Conservation (phyloP, 2,797 vertebrate genomes). For the Muscicapa striata region DNA sequence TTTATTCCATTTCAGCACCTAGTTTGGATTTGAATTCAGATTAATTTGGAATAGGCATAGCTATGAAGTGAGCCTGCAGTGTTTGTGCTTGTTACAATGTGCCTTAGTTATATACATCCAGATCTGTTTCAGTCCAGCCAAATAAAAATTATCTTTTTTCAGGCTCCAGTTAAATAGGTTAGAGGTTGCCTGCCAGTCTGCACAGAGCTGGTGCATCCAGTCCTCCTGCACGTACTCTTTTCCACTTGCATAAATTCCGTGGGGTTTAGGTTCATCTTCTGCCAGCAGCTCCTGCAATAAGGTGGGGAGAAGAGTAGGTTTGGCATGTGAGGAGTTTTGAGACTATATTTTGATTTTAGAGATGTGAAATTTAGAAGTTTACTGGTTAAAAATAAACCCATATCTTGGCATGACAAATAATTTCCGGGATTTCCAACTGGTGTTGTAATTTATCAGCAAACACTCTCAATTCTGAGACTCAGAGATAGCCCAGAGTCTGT, state of each 20-base stretch:
- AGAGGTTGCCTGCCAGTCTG: not conserved
- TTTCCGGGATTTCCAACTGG: not conserved
- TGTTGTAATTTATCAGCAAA: not conserved
- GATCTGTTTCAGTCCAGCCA: not conserved
- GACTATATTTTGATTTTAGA: not conserved
- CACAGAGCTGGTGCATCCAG: not conserved
- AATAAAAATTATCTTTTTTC: not conserved
- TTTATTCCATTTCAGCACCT: conserved; percentile 30
- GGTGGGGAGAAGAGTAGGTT: not conserved
- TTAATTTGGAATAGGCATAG: conserved; percentile 37
- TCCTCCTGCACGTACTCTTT: not conserved
- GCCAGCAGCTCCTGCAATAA: not conserved
- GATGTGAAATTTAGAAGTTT: not conserved
- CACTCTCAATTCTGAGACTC: not conserved
- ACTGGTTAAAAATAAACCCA: not conserved
- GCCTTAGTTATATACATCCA: not conserved
- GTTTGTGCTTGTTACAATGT: not conserved
- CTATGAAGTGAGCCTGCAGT: conserved; percentile 15
- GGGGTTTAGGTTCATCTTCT: not conserved
- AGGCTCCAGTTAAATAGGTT: conserved; percentile 5
- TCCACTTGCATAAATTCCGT: not conserved
- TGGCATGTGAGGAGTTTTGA: not conserved
- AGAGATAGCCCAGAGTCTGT: not conserved
- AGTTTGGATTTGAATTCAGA: conserved; percentile 45
- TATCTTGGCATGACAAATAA: not conserved